These are phyloP conservation scores for Ceratotherium simum DNA, from an alignment of 2,113 vertebrate genomes.

Conservation along the genomic window DNA sequence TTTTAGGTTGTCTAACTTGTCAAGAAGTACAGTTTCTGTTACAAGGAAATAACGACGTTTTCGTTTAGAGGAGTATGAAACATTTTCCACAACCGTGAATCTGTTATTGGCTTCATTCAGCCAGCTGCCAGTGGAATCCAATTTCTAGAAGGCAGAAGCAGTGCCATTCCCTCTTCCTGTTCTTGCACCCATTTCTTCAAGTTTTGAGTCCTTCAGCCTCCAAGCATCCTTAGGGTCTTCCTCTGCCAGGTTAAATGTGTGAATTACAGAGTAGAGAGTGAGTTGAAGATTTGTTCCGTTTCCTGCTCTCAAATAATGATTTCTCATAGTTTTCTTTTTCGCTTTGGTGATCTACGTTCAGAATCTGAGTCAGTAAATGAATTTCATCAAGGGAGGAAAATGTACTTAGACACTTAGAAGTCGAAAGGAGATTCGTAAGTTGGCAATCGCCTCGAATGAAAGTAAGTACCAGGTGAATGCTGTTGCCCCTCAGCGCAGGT, in stretches of 20 bases:
- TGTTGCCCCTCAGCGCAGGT: conserved; percentile 26
- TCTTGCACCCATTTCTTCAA: conserved; percentile 77
- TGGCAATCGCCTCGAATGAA: conserved; percentile 70
- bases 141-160: conserved; percentile 78
- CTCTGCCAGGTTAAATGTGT: conserved; percentile 79
- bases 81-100: conserved; percentile 70
- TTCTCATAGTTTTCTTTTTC: conserved; percentile 64
- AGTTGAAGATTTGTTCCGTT: conserved; percentile 75
- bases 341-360: conserved; percentile 74
- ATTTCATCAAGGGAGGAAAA: conserved; percentile 70
- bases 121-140: conserved; percentile 78
- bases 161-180: conserved; percentile 75
- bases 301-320: conserved; percentile 72
- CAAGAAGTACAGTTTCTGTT: conserved; percentile 78
- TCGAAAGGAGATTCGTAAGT: conserved; percentile 61
- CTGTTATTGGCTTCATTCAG: conserved; percentile 80
- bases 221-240: conserved; percentile 70
- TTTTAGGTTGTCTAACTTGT: conserved; percentile 78
- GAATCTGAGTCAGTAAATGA: conserved; percentile 60
- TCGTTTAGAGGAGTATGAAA: conserved; percentile 75
- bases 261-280: conserved; percentile 69
- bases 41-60: conserved; percentile 70
- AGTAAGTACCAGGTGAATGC: conserved; percentile 18
- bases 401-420: conserved; percentile 67
- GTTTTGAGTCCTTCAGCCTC: conserved; percentile 71